Conservation (phyloP, 2,113 vertebrate species). For the Chloroceryle aenea region DNA sequence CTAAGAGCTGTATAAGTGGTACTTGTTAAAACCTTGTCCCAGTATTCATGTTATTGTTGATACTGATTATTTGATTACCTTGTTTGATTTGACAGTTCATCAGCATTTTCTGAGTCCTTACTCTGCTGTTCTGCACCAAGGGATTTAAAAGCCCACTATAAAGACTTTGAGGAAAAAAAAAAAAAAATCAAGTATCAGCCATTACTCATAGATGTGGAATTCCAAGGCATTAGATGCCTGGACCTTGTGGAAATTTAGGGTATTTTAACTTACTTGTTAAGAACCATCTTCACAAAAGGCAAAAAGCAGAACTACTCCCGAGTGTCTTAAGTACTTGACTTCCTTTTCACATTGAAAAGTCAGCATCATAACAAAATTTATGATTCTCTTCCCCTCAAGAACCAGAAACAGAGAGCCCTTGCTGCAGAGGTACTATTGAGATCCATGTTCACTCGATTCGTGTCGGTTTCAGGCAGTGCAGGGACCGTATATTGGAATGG, state of each 20-base stretch:
- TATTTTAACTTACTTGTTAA: not conserved
- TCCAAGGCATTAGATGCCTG: not conserved
- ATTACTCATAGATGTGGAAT: not conserved
- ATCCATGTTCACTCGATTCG: too few species aligned
- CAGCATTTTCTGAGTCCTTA: not conserved
- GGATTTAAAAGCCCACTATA: not conserved
- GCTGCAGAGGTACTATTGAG: not conserved
- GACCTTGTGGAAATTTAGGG: not conserved
- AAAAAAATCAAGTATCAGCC: not conserved
- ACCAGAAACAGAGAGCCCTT: constrained; percentile 7
- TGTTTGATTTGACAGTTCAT: not conserved
- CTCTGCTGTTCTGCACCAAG: not conserved
- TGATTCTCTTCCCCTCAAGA: not conserved
- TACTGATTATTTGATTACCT: not conserved
- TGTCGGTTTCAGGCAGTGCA: too few species aligned
- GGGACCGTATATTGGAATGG: too few species aligned
- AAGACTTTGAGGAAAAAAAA: not conserved
- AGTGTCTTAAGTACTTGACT: not conserved
- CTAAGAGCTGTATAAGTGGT: not conserved
- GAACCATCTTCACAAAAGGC: not conserved
- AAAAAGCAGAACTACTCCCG: not conserved
- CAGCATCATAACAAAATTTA: not conserved
- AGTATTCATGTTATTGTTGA: not conserved
- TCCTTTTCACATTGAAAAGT: not conserved
- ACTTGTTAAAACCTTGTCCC: constrained; percentile 1